Conservation (phyloP, 2,797 vertebrate genomes). For the Dicrostonyx torquatus region DNA sequence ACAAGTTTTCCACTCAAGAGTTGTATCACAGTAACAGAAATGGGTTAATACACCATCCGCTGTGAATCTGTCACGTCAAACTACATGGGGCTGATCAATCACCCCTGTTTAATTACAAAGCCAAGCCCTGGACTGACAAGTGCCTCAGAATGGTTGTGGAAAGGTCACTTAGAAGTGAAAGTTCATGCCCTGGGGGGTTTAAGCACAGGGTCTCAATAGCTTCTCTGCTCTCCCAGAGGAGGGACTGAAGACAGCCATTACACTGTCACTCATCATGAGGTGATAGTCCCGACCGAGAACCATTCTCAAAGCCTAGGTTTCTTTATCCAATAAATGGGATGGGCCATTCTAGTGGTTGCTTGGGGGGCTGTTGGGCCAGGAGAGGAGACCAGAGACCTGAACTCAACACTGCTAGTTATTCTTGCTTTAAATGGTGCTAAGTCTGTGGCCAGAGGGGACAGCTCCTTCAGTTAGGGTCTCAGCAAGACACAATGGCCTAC, state of each 20-base stretch:
- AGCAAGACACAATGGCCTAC: not conserved
- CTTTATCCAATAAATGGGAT: not conserved
- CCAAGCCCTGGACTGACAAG: not conserved
- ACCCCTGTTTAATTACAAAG: not conserved
- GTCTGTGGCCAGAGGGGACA: not conserved
- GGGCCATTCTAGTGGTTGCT: not conserved
- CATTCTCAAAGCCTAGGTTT: not conserved
- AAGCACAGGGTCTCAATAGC: not conserved
- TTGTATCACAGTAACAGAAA: not conserved
- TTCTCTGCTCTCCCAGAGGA: not conserved
- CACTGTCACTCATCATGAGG: too few species aligned
- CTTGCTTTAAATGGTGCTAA: not conserved
- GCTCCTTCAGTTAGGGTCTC: not conserved
- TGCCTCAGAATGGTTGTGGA: not conserved
- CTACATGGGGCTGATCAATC: not conserved
- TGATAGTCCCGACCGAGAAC: not conserved
- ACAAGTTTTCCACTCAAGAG: not conserved
- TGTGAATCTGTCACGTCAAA: not conserved
- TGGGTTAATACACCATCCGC: not conserved
- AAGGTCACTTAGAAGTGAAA: not conserved
- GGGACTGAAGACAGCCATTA: not conserved
- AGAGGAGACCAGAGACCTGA: not conserved
- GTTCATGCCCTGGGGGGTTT: not conserved
- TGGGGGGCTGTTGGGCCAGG: not conserved
- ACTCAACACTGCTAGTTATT: not conserved